These are phyloP conservation scores for Cataglyphis cursor DNA, from an alignment of 2,888 invertebrate genomes.

Conservation along the genomic window DNA sequence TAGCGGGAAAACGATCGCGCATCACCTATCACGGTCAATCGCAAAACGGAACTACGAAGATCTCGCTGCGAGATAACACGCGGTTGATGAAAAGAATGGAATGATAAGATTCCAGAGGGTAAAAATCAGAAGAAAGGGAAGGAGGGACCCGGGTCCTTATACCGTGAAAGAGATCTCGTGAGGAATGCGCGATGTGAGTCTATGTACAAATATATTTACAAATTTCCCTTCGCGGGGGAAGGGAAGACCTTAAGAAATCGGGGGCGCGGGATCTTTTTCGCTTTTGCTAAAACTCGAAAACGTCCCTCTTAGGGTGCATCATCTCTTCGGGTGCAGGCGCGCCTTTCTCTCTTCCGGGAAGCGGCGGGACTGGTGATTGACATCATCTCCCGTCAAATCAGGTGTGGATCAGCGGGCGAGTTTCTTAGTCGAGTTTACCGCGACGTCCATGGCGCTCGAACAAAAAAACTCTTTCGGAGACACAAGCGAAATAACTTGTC, in stretches of 20 bases:
- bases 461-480: constrained; percentile 31
- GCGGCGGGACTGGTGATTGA: background rate
- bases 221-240: constrained; percentile 65
- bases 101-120: background rate
- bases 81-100: background rate
- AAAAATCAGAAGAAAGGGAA: constrained; percentile 30
- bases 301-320: constrained; percentile 33
- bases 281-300: constrained; percentile 12
- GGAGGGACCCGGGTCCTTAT: constrained; percentile 55
- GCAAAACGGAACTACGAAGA: background rate
- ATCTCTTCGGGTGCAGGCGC: constrained; percentile 10
- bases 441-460: constrained; percentile 24
- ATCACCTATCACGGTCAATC: background rate
- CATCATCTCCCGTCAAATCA: background rate
- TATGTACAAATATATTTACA: constrained; percentile 83
- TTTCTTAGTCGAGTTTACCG: background rate
- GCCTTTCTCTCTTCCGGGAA: constrained; percentile 11
- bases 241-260: constrained; percentile 58
- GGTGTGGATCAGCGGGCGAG: background rate
- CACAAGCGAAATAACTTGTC: constrained; percentile 41
- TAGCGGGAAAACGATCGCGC: background rate
- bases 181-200: constrained; percentile 82
- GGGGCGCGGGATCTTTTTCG: constrained; percentile 50
- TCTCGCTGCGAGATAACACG: background rate
- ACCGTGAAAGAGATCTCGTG: constrained; percentile 74